Conservation (phyloP, 1,140 invertebrate genomes). For the Drosophila arawakana region DNA sequence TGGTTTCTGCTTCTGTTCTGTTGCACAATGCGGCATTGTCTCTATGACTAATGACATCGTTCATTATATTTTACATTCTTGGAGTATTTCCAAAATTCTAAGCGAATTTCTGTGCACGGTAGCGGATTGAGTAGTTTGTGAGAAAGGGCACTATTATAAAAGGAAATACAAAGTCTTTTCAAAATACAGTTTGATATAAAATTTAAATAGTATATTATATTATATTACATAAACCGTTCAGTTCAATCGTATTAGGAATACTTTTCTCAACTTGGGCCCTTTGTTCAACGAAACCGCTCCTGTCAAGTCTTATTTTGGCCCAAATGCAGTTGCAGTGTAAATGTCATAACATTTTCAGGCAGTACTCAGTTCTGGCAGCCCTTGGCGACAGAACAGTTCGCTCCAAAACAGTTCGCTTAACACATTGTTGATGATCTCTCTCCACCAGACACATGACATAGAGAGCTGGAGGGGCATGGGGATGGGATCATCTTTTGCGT, state of each 20-base stretch:
- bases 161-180: not conserved
- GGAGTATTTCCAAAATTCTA: slow-evolving; percentile 73
- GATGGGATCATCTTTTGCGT: slow-evolving; percentile 57
- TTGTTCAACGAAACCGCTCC: slow-evolving; percentile 38
- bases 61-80: slow-evolving; percentile 81
- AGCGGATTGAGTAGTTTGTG: not conserved
- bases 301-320: slow-evolving; percentile 28
- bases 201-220: not conserved
- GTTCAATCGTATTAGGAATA: too few relatives aligned
- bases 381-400: slow-evolving; percentile 5
- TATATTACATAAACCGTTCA: too few relatives aligned
- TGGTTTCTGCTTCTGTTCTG: slow-evolving; percentile 5
- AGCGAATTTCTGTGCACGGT: slow-evolving; percentile 35
- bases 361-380: slow-evolving; percentile 60
- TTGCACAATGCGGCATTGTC: slow-evolving; percentile 65
- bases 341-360: slow-evolving; percentile 76
- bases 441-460: slow-evolving; percentile 50
- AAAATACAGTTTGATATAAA: too few relatives aligned
- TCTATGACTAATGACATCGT: slow-evolving; percentile 82
- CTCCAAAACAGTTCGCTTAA: slow-evolving; percentile 55
- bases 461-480: not conserved
- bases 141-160: not conserved
- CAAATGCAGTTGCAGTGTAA: slow-evolving; percentile 61
- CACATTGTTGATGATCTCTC: slow-evolving; percentile 77
- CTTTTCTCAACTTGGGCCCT: not conserved